Evolutionary conservation across 2,797 vertebrate species (phyloP).

Genomic region (Glossophaga mutica): DNA sequence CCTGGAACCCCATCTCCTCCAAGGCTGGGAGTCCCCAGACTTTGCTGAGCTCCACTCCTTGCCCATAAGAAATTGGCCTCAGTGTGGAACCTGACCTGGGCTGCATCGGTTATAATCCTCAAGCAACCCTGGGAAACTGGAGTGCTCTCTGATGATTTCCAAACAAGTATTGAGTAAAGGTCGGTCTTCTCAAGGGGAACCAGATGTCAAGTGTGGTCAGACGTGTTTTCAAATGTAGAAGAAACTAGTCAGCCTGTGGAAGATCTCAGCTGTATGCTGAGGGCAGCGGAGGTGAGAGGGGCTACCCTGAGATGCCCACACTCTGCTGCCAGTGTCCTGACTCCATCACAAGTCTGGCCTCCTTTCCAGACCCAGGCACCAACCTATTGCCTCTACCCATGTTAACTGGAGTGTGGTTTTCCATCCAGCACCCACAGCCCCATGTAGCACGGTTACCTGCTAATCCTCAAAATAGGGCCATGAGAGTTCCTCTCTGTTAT

Average conservation of each 20-base stretch:
- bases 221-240: background rate
- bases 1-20: fast-evolving
- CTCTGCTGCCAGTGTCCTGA: too few relatives aligned
- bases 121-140: background rate
- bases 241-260: too few relatives aligned
- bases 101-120: fast-evolving
- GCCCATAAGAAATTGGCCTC: background rate
- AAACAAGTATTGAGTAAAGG: too few relatives aligned
- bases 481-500: fast-evolving
- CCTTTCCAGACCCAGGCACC: background rate
- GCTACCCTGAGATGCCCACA: background rate
- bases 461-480: background rate
- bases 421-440: fast-evolving
- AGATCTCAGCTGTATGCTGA: fast-evolving
- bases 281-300: fast-evolving
- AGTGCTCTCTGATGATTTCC: too few relatives aligned
- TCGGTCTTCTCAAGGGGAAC: fast-evolving
- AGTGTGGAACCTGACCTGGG: fast-evolving
- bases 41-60: fast-evolving
- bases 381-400: fast-evolving
- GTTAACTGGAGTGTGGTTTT: too few relatives aligned
- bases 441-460: fast-evolving
- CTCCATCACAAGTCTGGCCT: background rate
- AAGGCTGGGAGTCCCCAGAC: fast-evolving
- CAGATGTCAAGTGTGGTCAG: fast-evolving